Conservation (phyloP, 2,888 invertebrate species). For the Tinea trinotella region DNA sequence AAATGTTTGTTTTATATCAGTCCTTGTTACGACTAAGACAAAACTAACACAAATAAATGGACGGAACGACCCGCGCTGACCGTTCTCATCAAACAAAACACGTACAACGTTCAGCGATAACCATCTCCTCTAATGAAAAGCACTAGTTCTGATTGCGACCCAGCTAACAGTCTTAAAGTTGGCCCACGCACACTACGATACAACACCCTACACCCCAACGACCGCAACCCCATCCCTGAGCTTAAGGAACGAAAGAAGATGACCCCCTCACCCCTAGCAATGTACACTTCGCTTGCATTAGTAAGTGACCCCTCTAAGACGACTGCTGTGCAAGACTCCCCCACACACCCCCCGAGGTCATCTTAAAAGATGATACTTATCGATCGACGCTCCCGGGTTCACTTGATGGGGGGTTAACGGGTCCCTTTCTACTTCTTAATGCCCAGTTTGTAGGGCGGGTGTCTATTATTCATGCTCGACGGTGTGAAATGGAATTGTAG, state of each 20-base stretch:
- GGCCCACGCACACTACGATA: constrained; percentile 43
- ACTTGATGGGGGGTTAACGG: neutral
- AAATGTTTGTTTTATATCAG: constrained; percentile 16
- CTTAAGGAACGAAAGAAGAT: constrained; percentile 65
- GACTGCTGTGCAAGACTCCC: neutral
- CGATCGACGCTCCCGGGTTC: constrained; percentile 43
- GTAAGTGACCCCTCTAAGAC: neutral
- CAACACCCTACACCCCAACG: constrained; percentile 21
- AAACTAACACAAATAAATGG: constrained; percentile 33
- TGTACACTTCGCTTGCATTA: neutral
- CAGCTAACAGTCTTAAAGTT: constrained; percentile 68
- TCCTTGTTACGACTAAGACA: constrained; percentile 24
- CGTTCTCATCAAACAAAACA: constrained; percentile 52
- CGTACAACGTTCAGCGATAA: constrained; percentile 46
- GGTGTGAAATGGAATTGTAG: constrained; percentile 40
- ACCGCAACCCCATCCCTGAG: constrained; percentile 19
- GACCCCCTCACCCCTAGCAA: constrained; percentile 36
- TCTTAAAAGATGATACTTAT: constrained; percentile 29
- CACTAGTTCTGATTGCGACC: constrained; percentile 64
- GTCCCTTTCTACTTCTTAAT: constrained; percentile 48
- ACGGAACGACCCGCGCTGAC: constrained; percentile 24
- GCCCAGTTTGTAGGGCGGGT: constrained; percentile 51
- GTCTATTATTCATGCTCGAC: constrained; percentile 59
- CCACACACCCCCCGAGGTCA: constrained; percentile 1
- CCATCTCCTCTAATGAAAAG: constrained; percentile 66